These are phyloP conservation scores for Drosophila truncata DNA, from an alignment of 1,140 invertebrate species.

Conservation along the genomic window DNA sequence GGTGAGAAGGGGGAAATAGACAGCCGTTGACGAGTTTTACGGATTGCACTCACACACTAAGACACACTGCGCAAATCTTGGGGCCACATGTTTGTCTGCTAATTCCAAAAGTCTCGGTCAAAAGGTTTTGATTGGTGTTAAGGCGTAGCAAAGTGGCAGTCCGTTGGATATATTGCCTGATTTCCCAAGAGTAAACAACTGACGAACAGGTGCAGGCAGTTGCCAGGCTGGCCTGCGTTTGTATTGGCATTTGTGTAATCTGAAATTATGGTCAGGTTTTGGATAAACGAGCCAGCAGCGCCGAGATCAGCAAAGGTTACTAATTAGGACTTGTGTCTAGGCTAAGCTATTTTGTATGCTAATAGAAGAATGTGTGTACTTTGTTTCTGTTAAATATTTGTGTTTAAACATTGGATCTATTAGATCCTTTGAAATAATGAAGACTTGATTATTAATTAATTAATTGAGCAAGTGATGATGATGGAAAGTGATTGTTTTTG, in stretches of 20 bases:
- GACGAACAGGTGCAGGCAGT: conserved; percentile 29
- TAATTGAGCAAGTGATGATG: neutral
- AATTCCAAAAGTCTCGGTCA: conserved; percentile 57
- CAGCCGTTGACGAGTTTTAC: conserved; percentile 60
- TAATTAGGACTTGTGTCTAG: conserved; percentile 11
- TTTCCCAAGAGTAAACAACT: conserved; percentile 24
- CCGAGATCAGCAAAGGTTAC: conserved; percentile 7
- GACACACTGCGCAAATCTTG: conserved; percentile 39
- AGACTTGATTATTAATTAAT: neutral
- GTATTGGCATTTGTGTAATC: conserved; percentile 30
- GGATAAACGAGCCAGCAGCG: conserved; percentile 12
- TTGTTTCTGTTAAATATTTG: conserved; percentile 8
- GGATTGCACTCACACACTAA: conserved; percentile 33
- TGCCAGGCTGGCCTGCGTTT: neutral
- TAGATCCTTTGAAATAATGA: neutral
- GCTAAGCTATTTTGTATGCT: conserved; percentile 6
- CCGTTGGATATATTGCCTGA: conserved; percentile 35
- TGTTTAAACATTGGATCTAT: neutral
- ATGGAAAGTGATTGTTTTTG: neutral
- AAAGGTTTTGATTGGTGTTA: conserved; percentile 55
- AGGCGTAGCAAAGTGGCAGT: conserved; percentile 43
- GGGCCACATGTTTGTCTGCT: conserved; percentile 55
- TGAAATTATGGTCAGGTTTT: conserved; percentile 27
- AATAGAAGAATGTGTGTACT: neutral
- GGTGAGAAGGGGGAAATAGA: conserved; percentile 15